Evolutionary conservation across 2,797 vertebrate species (phyloP), one percentile per base, ranked within the genome.

Genomic region (Scolopax bukidnonensis): DNA sequence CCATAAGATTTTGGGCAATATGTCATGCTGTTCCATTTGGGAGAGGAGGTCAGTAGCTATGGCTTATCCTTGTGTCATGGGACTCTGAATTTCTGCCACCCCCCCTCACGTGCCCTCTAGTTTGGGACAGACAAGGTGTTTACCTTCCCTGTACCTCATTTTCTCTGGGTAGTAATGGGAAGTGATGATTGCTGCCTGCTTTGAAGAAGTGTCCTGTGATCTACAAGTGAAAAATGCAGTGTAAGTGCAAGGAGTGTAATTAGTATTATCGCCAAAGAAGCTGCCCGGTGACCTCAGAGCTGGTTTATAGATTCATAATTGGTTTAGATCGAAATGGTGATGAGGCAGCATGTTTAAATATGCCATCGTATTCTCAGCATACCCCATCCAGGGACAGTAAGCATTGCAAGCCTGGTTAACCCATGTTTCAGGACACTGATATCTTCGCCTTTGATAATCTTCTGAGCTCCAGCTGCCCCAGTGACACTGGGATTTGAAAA

Each of bases 171-270:
- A 87, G 83, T 89, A 87, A 87, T 82, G 90, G 64, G 86, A 93
- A 94, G 65, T 45, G 16, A 17, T 65, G 88, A 85, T 70, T 88
- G 45, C 78, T 89, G 71, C 57, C 57, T 90, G 90, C 90, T 95
- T 96, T 94, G 94, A 95, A 92, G 93, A 70, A 90, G 83, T n/a
- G 71, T 61, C 90, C 93, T 95, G 90, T 92, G 80, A 95, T 95
- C 91, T 92, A 9, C 63, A 11, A n/a, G 70, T 27, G 64, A 92
- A 94, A 97, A 96, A 84, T 13, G 41, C 83, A 90, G 71, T 40
- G 68, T 16, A 89, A 93, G 77, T 43, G 90, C 75, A 81, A 87
- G 79, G 84, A 92, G 61, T 41, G 50, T 94, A 95, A 96, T 96
- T 96, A 96, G 89, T 92, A 92, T 87, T 91, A 94, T 95, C 91